phyloP scores from a whole-genome alignment of 2,888 invertebrate species.

The Heliconius hortense region DNA sequence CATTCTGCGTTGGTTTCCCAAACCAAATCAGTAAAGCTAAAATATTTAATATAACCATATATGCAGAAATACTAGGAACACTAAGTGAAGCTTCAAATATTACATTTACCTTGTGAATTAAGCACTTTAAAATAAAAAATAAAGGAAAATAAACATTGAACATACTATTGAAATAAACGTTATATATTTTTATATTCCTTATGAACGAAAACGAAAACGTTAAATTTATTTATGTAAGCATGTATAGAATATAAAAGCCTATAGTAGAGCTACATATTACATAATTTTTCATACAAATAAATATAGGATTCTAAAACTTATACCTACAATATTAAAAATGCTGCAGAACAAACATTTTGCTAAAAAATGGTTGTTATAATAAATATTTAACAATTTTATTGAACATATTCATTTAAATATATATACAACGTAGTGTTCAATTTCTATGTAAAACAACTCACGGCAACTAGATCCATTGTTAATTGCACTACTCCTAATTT shows the following conservation, averaged over 20 bases:
- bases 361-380: not conserved
- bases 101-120: too few relatives aligned
- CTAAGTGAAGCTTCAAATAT: too few relatives aligned
- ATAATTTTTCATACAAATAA: not conserved
- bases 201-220: not conserved
- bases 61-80: too few relatives aligned
- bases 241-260: not conserved
- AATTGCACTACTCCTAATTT: slow-evolving; percentile 26
- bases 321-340: slow-evolving; percentile 4
- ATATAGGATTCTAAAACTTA: not conserved
- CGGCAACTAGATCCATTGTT: slow-evolving; percentile 23
- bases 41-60: too few relatives aligned
- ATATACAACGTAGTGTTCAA: not conserved
- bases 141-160: not conserved
- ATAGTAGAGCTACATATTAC: not conserved
- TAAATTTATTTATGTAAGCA: not conserved
- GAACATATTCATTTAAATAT: not conserved
- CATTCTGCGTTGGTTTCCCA: too few relatives aligned
- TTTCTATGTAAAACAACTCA: slow-evolving; percentile 18
- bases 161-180: not conserved
- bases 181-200: not conserved
- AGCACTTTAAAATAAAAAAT: not conserved
- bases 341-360: not conserved
- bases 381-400: not conserved
- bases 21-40: too few relatives aligned